A percentile compares a stretch with the other conserved stretches of the same genome.
These are phyloP conservation scores for Whitmania pigra DNA, from an alignment of 1,140 invertebrate species.

Conservation along the genomic window DNA sequence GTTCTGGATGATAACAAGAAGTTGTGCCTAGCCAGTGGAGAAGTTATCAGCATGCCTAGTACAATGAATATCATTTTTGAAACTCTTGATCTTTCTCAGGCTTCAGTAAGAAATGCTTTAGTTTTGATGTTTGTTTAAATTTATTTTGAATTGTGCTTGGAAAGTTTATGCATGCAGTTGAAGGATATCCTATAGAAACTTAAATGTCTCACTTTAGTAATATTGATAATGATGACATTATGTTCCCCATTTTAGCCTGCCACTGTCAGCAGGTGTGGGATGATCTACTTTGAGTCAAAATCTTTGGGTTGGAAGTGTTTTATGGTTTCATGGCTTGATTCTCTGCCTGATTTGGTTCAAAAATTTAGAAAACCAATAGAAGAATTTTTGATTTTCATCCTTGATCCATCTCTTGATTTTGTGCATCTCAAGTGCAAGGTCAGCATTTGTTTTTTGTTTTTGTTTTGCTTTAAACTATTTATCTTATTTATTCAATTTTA, in stretches of 20 bases:
- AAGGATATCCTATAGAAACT: too few relatives aligned
- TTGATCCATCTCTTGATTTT: conserved; percentile 42
- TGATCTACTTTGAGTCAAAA: conserved; percentile 43
- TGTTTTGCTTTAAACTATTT: too few relatives aligned
- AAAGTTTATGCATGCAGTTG: too few relatives aligned
- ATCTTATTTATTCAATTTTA: too few relatives aligned
- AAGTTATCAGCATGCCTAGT: conserved; percentile 43
- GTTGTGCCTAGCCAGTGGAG: conserved; percentile 43
- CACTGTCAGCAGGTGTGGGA: conserved; percentile 43
- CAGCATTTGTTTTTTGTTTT: conserved; percentile 6
- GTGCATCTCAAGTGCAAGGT: conserved; percentile 49
- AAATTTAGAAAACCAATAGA: conserved; percentile 29
- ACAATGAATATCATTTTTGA: conserved; percentile 44
- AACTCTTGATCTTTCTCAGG: conserved; percentile 48
- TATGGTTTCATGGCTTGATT: conserved; percentile 37
- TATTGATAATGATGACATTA: too few relatives aligned
- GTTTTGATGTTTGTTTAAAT: background rate
- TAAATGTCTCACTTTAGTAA: conserved; percentile 2
- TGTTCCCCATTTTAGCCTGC: conserved; percentile 33
- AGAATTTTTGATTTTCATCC: conserved; percentile 39
- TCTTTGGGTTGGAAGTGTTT: conserved; percentile 41
- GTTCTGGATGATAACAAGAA: conserved; percentile 45
- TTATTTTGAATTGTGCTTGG: background rate
- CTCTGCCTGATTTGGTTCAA: background rate
- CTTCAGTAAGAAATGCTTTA: conserved; percentile 33